Evolutionary conservation across 2,888 invertebrate species (phyloP).

Genomic region (Folsomia candida): DNA sequence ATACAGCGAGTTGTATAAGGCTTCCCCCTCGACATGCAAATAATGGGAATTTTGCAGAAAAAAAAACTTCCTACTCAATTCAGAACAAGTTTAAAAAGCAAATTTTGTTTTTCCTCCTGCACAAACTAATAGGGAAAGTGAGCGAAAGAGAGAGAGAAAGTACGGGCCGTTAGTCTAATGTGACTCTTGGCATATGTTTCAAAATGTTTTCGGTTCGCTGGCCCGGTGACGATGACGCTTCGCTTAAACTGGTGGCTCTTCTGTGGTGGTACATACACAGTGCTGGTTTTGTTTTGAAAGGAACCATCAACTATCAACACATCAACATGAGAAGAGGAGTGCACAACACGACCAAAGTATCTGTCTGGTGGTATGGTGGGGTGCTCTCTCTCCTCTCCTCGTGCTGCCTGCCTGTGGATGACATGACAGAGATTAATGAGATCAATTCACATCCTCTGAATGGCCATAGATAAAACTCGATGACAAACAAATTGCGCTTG

Average conservation of each 20-base stretch:
- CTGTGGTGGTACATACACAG: too few relatives aligned
- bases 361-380: background rate
- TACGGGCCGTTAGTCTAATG: too few relatives aligned
- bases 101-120: too few relatives aligned
- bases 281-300: background rate
- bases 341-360: background rate
- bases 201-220: background rate
- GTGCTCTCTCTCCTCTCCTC: too few relatives aligned
- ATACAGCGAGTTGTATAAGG: too few relatives aligned
- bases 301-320: background rate
- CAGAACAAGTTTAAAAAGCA: too few relatives aligned
- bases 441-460: constrained; percentile 22
- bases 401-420: background rate
- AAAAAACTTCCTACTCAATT: too few relatives aligned
- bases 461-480: constrained; percentile 3
- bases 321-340: background rate
- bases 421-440: constrained; percentile 39
- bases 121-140: too few relatives aligned
- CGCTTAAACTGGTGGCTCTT: background rate
- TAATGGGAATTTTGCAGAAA: too few relatives aligned
- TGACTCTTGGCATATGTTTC: background rate
- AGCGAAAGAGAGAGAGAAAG: too few relatives aligned
- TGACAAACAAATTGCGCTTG: constrained; percentile 2
- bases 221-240: background rate
- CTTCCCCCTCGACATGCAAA: too few relatives aligned